phyloP scores from a whole-genome alignment of 2,888 invertebrate species.

The Heterodera filipjevi region DNA sequence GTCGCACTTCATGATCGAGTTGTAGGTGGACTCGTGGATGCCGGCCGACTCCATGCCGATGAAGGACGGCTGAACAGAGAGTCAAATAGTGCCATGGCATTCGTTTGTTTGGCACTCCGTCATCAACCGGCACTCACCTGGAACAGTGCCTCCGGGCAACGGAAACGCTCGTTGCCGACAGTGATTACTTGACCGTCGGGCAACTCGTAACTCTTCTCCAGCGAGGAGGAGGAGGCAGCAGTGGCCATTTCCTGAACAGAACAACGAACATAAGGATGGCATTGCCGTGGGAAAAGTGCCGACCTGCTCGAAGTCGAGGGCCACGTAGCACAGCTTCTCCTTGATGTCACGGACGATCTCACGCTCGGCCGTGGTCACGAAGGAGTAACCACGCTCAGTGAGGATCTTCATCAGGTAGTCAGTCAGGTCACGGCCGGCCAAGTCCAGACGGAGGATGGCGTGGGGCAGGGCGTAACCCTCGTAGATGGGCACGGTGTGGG shows the following conservation, averaged over 20 bases:
- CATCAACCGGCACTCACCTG: slow-evolving; percentile 67
- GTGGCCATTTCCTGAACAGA: slow-evolving; percentile 78
- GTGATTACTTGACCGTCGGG: too few relatives aligned
- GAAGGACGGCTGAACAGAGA: slow-evolving; percentile 66
- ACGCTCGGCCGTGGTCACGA: slow-evolving; percentile 69
- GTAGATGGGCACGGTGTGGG: slow-evolving; percentile 78
- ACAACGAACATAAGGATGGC: not conserved
- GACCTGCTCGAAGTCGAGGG: slow-evolving; percentile 95
- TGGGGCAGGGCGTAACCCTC: slow-evolving; percentile 73
- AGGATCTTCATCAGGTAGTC: slow-evolving; percentile 72
- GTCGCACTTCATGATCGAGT: slow-evolving; percentile 92
- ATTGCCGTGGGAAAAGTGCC: too few relatives aligned
- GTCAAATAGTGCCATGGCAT: not conserved
- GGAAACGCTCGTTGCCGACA: slow-evolving; percentile 75
- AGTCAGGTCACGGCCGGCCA: slow-evolving; percentile 69
- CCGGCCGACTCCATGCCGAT: slow-evolving; percentile 65
- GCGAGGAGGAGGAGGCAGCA: slow-evolving; percentile 84
- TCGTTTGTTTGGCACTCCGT: not conserved
- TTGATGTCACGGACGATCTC: slow-evolving; percentile 89
- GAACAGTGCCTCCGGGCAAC: slow-evolving; percentile 85
- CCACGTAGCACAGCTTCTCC: slow-evolving; percentile 97
- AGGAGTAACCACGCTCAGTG: slow-evolving; percentile 68
- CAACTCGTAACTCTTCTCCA: slow-evolving; percentile 88
- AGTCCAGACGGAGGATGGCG: slow-evolving; percentile 69
- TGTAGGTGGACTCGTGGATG: slow-evolving; percentile 73